phyloP scores from a whole-genome alignment of 2,888 invertebrate species.

The Xestia ashworthii region DNA sequence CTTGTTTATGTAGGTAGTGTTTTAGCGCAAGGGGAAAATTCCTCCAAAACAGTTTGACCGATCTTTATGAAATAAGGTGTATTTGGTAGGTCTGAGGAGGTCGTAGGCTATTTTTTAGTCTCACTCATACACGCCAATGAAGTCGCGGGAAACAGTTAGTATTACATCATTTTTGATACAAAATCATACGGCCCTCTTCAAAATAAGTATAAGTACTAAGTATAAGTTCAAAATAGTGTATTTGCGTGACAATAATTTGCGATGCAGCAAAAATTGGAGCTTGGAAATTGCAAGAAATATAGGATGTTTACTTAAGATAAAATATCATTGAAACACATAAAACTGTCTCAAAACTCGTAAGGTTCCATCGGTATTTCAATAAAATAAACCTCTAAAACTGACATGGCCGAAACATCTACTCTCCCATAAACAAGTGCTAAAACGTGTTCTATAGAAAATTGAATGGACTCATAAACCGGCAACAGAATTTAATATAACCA shows the following conservation, averaged over 20 bases:
- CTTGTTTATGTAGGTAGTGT: slow-evolving; percentile 29
- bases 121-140: neutral
- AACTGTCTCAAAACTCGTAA: slow-evolving; percentile 5
- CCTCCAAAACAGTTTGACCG: no score
- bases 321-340: slow-evolving; percentile 9
- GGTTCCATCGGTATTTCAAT: slow-evolving; percentile 39
- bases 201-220: neutral
- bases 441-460: slow-evolving; percentile 55
- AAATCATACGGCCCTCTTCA: neutral
- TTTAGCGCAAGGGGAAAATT: neutral
- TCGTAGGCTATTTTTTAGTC: no score
- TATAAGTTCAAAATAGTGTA: no score
- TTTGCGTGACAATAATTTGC: no score
- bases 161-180: neutral
- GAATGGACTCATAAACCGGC: slow-evolving; percentile 50
- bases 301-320: neutral
- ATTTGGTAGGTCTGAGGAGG: neutral
- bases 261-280: neutral
- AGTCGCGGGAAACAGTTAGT: no score
- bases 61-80: no score
- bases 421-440: slow-evolving; percentile 50
- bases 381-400: slow-evolving; percentile 44
- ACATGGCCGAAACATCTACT: slow-evolving; percentile 38
- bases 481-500: slow-evolving; percentile 60
- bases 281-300: neutral